Percentiles rank a stretch among this genome's conserved stretches.
phyloP scores from a whole-genome alignment of 2,888 invertebrate genomes.

The Graphium colonna region DNA sequence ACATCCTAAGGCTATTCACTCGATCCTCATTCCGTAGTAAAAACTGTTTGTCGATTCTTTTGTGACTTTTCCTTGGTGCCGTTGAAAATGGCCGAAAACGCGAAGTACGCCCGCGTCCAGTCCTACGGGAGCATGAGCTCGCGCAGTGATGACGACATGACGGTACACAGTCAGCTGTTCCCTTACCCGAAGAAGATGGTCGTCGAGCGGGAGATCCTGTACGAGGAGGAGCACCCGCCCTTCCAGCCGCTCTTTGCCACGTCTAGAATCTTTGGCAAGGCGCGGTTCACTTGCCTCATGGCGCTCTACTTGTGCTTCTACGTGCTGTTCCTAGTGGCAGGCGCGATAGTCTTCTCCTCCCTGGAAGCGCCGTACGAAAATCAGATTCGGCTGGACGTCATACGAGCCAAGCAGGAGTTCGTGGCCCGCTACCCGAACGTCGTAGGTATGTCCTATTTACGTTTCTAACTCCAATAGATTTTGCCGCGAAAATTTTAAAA shows the following conservation, averaged over 20 bases:
- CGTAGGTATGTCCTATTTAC: constrained; percentile 65
- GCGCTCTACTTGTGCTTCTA: constrained; percentile 80
- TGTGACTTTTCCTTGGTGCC: no score
- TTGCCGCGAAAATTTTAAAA: background rate
- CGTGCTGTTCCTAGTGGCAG: constrained; percentile 81
- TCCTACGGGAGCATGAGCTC: constrained; percentile 73
- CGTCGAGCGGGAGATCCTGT: constrained; percentile 61
- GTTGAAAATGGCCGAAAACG: constrained; percentile 41
- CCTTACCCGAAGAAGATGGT: constrained; percentile 70
- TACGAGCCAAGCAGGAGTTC: constrained; percentile 79
- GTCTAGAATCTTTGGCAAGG: constrained; percentile 70
- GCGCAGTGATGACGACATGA: constrained; percentile 71
- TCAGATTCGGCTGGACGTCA: constrained; percentile 70
- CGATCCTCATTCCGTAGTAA: no score
- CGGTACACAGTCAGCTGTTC: constrained; percentile 66
- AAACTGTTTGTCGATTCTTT: no score
- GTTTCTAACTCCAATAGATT: background rate
- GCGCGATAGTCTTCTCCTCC: constrained; percentile 83
- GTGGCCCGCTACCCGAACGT: constrained; percentile 80
- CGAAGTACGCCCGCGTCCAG: constrained; percentile 58
- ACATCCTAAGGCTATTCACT: constrained; percentile 13
- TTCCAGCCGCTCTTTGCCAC: constrained; percentile 69
- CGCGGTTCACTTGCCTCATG: constrained; percentile 77
- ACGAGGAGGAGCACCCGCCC: constrained; percentile 68
- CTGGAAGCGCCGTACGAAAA: constrained; percentile 84